Evolutionary conservation across 2,888 invertebrate genomes (phyloP), one percentile per base, ranked within the genome.

Genomic region (Poecilus cupreus): DNA sequence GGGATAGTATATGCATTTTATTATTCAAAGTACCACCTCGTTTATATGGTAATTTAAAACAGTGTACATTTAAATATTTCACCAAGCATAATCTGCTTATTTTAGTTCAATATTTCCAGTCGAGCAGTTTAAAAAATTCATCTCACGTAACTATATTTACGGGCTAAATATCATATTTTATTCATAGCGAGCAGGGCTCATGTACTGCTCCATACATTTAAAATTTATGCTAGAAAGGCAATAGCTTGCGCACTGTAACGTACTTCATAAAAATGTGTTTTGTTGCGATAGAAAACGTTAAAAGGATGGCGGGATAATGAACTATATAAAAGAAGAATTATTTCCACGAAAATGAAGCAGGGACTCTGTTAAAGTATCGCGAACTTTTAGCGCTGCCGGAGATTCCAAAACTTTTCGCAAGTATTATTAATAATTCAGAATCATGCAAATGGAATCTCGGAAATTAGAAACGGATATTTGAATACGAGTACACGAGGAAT

Each of bases 281-380:
- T 26, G 26, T 26, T 26, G 26, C 4, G 32, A 32, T 32, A 32
- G 32, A 32, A 32, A 32, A 32, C 32, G 32, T 49, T 49, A 49
- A 49, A 49, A 49, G 18, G 49, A 49, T 49, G 4, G 16, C 16
- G 16, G 64, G 10, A 64, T 64, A 64, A 64, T 64, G 24, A 64
- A 64, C 32, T 32, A 32, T 32, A 64, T 32, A 64, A 64, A 64
- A 64, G 64, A 24, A 24, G 22, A 64, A 64, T 64, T 32, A 64
- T 64, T 64, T 64, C 32, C 37, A 64, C 22, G 37, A 64, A 64
- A 64, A 64, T 64, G 64, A 64, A 64, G 49, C 64, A 16, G n/a
- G 3, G 22, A 64, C 64, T 64, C 32, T 64, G 64, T 64, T 64
- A 64, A n/a, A 64, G 64, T 64, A 64, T 64, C 32, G 64, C n/a